phyloP scores from a whole-genome alignment of 2,797 vertebrate genomes.

The Alauda arvensis region DNA sequence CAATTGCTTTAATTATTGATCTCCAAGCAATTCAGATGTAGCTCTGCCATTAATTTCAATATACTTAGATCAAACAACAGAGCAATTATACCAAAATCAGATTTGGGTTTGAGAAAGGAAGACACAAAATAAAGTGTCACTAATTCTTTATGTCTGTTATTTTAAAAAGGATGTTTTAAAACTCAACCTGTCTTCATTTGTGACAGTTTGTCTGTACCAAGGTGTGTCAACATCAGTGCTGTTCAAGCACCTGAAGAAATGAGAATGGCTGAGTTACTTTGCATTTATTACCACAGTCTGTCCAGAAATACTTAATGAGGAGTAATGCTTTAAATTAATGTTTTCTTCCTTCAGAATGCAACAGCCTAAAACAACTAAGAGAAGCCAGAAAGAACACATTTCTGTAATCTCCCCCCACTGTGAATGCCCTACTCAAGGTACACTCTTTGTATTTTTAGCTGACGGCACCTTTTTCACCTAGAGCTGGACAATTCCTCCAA shows the following conservation, averaged over 20 bases:
- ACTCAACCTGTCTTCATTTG: background rate
- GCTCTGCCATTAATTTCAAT: background rate
- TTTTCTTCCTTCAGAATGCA: background rate
- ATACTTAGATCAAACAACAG: background rate
- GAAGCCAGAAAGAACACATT: background rate
- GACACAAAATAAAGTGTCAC: background rate
- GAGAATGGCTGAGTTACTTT: background rate
- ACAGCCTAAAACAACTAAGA: background rate
- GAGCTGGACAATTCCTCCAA: rapidly evolving
- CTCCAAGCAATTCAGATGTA: background rate
- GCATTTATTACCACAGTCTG: background rate
- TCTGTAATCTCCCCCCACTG: background rate
- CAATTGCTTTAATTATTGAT: conserved; percentile 37
- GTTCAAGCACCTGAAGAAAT: background rate
- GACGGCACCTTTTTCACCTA: background rate
- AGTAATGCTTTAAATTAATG: background rate
- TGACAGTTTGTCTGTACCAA: background rate
- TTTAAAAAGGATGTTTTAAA: background rate
- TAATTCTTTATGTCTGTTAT: background rate
- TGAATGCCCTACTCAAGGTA: background rate
- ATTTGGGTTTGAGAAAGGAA: background rate
- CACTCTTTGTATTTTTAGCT: background rate
- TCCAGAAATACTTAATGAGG: background rate
- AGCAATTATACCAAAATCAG: background rate
- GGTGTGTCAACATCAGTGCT: background rate